Evolutionary conservation across 92 coral and sea anemone species (phyloP), one percentile per base, ranked within the genome.

Genomic region (Epizoanthus rinbou): DNA sequence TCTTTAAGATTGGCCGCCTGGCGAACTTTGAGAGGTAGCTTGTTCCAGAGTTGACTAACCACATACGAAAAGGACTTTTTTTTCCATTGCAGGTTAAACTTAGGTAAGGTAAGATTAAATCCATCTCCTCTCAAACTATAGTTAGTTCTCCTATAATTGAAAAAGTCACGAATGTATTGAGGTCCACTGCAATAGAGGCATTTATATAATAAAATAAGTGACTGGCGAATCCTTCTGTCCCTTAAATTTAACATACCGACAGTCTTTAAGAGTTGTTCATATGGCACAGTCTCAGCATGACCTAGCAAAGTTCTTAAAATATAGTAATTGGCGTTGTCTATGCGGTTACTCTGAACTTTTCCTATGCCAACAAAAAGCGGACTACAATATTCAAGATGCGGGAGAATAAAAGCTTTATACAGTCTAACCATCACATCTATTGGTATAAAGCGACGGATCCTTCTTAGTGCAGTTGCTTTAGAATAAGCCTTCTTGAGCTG

Each of bases 401-500:
- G 85, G 39, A 35, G 39, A 35, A 35, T 35, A 35, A 35, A 35
- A 35, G 39, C 39, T 35, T n/a, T 80, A 45, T 69, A 86, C 57
- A 69, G 80, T 39, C 45, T 57, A 5, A 57, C 75, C 85, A 87
- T 83, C 67, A 69, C 58, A 60, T 84, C 83, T 41, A 54, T 69
- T 68, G 66, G 75, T 13, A 79, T 7, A 74, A 88, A 76, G 60
- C 85, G 83, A 72, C 83, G 57, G 35, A 87, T 25, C 52, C 87
- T 68, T 24, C 80, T 73, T 22, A 84, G 43, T 7, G 86, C 88
- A 59, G 88, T 39, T 25, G 85, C 79, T 69, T 84, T 88, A 23
- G 88, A 72, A 73, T 58, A 83, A 10, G 75, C 82, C 62, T 88
- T 88, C 84, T 72, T 28, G 76, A n/a, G n/a, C n/a, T n/a, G n/a